Conservation (phyloP, 2,113 vertebrate genomes). For the Platichthys flesus region DNA sequence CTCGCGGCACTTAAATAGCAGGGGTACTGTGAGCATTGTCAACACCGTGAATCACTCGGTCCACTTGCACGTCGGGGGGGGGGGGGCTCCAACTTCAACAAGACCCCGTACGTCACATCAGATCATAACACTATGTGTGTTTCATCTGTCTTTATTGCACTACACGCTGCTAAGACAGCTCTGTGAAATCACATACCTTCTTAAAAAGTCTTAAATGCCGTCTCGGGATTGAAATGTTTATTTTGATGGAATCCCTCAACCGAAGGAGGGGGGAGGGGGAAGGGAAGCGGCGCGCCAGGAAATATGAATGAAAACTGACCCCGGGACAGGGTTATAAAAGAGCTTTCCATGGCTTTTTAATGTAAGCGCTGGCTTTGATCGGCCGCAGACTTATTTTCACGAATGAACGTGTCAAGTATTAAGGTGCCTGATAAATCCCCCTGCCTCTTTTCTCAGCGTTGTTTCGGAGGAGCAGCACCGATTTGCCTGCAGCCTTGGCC, state of each 20-base stretch:
- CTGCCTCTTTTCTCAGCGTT: slow-evolving; percentile 21
- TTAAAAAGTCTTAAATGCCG: slow-evolving; percentile 41
- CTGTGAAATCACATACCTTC: slow-evolving; percentile 40
- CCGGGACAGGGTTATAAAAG: slow-evolving; percentile 46
- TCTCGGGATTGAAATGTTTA: slow-evolving; percentile 62
- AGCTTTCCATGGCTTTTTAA: slow-evolving; percentile 61
- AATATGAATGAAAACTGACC: slow-evolving; percentile 73
- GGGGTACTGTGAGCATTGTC: slow-evolving; percentile 35
- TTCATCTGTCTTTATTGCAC: slow-evolving; percentile 40
- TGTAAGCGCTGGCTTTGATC: slow-evolving; percentile 67
- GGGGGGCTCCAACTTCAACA: slow-evolving; percentile 50
- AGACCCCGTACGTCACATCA: slow-evolving; percentile 33
- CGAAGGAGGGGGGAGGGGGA: slow-evolving; percentile 12
- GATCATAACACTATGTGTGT: slow-evolving; percentile 37
- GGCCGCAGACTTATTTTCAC: slow-evolving; percentile 73
- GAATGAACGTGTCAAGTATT: slow-evolving; percentile 72
- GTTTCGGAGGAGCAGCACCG: slow-evolving; percentile 38
- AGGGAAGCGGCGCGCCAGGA: slow-evolving; percentile 61
- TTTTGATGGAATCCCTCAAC: slow-evolving; percentile 64
- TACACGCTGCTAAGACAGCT: slow-evolving; percentile 35
- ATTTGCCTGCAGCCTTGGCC: slow-evolving; percentile 57
- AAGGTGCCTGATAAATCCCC: slow-evolving; percentile 74
- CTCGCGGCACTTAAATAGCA: slow-evolving; percentile 40
- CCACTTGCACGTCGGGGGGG: neutral
- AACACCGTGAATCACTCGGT: slow-evolving; percentile 43